These are phyloP conservation scores for Cacoxenus indagator DNA, from an alignment of 2,888 invertebrate species.

Conservation along the genomic window DNA sequence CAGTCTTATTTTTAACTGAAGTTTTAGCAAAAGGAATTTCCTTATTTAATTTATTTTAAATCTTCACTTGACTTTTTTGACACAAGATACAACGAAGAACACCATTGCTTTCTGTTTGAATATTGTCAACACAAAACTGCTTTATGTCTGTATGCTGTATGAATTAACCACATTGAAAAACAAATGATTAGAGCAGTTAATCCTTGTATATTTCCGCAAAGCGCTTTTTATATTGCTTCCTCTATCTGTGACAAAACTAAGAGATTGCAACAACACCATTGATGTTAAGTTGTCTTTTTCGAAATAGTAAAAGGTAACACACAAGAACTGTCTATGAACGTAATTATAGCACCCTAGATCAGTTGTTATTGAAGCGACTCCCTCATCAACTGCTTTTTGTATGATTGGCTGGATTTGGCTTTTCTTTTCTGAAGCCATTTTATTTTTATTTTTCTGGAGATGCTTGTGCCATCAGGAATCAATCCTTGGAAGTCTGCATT, in stretches of 20 bases:
- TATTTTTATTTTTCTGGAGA: background rate
- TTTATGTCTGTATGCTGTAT: no score
- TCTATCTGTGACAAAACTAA: conserved; percentile 30
- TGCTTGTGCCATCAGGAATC: conserved; percentile 30
- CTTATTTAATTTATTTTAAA: no score
- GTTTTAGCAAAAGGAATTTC: no score
- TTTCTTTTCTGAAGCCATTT: background rate
- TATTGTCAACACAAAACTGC: no score
- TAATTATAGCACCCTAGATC: conserved; percentile 30
- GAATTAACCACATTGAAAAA: conserved; percentile 25
- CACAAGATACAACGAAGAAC: no score
- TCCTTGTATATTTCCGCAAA: conserved; percentile 13
- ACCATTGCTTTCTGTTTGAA: no score
- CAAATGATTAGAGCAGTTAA: conserved; percentile 27
- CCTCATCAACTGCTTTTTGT: conserved; percentile 24
- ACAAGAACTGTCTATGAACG: conserved; percentile 26
- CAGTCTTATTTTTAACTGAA: no score
- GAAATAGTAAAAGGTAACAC: conserved; percentile 27
- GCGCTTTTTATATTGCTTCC: conserved; percentile 22
- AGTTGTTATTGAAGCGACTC: conserved; percentile 28
- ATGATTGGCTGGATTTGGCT: background rate
- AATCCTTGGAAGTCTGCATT: conserved; percentile 28
- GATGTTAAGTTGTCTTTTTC: conserved; percentile 25
- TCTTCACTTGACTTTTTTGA: no score
- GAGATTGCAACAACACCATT: conserved; percentile 26